Evolutionary conservation across 1,140 invertebrate species (phyloP).

Genomic region (Stratiolaelaps scimitus): DNA sequence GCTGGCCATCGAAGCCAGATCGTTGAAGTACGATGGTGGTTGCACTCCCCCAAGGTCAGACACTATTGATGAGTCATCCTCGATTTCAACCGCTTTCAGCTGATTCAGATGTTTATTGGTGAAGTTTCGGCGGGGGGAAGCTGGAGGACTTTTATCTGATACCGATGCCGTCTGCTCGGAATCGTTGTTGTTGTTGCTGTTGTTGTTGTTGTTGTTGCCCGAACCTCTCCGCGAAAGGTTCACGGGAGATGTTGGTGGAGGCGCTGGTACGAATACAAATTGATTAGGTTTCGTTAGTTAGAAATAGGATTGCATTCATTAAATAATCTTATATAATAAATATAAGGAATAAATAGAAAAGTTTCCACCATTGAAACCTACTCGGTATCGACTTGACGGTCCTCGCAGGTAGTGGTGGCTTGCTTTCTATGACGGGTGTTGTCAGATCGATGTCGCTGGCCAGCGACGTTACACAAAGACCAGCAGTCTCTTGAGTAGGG

Average conservation of each 20-base stretch:
- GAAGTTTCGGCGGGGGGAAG: slow-evolving; percentile 6
- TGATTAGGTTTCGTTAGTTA: background rate
- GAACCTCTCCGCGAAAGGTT: background rate
- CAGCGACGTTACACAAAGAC: too few relatives aligned
- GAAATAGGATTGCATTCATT: too few relatives aligned
- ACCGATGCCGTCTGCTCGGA: background rate
- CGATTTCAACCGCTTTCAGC: slow-evolving; percentile 7
- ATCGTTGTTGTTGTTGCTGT: slow-evolving; percentile 9
- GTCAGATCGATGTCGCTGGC: too few relatives aligned
- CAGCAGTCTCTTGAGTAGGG: too few relatives aligned
- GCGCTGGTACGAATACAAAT: background rate
- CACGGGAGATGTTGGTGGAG: background rate
- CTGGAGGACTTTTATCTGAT: slow-evolving; percentile 22
- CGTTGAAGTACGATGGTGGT: slow-evolving; percentile 17
- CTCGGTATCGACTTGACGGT: slow-evolving; percentile 19
- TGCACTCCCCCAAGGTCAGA: slow-evolving; percentile 22
- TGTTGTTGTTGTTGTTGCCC: slow-evolving; percentile 13
- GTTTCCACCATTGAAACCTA: background rate
- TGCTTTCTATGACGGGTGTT: background rate
- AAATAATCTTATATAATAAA: too few relatives aligned
- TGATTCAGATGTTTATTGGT: slow-evolving; percentile 23
- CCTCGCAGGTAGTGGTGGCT: slow-evolving; percentile 1
- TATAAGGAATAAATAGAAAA: too few relatives aligned
- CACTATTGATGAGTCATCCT: slow-evolving; percentile 3
- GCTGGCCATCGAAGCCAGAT: slow-evolving; percentile 16